Evolutionary conservation across 2,797 vertebrate genomes (phyloP), one percentile per base, ranked within the genome.

Genomic region (Chelmon rostratus): DNA sequence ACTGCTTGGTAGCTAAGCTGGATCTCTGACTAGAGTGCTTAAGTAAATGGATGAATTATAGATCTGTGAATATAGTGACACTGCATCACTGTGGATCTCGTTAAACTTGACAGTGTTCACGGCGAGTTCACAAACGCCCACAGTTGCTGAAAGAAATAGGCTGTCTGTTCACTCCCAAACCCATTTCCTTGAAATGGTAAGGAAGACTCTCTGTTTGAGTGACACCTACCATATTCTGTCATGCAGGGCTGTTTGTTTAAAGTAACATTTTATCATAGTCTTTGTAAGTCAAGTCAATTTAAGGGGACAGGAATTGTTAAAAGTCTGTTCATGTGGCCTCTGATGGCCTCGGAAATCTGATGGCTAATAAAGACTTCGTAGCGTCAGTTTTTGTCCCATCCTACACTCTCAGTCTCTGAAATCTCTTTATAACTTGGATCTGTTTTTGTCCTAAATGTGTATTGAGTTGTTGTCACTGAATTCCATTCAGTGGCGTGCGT

Each of bases 31-130:
- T 38, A 2, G 2, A 57, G 35, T 12, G 18, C 23, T 50, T 6
- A 70, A 49, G 21, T 57, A 68, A 73, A 64, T 57, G 52, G 58
- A 61, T 87, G 61, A 80, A 76, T 79, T 82, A 66, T 57, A 64
- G 54, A 85, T 79, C 18, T 63, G 42, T 81, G 47, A 78, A 77
- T 69, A 56, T 57, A 67, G 28, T 37, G 25, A 73, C 13, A 42
- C 65, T 37, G 49, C 57, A 57, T 77, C 67, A 68, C 57, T 15
- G 46, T 19, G 42, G 61, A 71, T 74, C 50, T 84, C 28, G n/a
- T 65, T 75, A 53, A 79, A 78, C 37, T 49, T 68, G 42, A 68
- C 42, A 9, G 40, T 53, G 38, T 70, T 73, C 40, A 46, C n/a
- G 0, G 35, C 15, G 13, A 59, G 62, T 68, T 76, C n/a, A 56